Evolutionary conservation across 2,888 invertebrate species (phyloP).

Genomic region (Chouioia cunea): DNA sequence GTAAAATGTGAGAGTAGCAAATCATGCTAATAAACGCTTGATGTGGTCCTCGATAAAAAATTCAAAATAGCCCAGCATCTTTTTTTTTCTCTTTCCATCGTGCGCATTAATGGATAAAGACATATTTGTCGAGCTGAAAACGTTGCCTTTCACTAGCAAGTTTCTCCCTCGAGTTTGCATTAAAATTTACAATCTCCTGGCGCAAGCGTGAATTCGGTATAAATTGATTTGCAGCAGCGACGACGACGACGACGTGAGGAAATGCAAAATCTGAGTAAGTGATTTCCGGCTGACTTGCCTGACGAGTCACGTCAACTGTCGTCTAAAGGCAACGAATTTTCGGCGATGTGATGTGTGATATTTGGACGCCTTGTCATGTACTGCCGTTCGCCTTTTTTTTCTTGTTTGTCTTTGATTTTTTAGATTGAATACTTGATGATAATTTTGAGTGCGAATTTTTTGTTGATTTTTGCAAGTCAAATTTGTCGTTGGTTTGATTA

Average conservation of each 20-base stretch:
- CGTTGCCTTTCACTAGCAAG: not conserved
- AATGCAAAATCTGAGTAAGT: constrained; percentile 60
- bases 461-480: no score
- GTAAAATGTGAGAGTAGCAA: no score
- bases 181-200: constrained; percentile 59
- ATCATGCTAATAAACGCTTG: no score
- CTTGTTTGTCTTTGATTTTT: not conserved
- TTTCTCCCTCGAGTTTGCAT: constrained; percentile 55
- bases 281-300: constrained; percentile 62
- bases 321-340: not conserved
- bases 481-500: no score
- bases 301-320: constrained; percentile 51
- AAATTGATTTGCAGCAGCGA: constrained; percentile 56
- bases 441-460: no score
- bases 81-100: no score
- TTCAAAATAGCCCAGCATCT: not conserved
- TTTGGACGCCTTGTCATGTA: constrained; percentile 1
- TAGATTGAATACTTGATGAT: no score
- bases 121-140: constrained; percentile 26
- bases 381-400: not conserved
- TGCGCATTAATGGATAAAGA: constrained; percentile 16
- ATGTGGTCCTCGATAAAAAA: not conserved
- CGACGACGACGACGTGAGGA: constrained; percentile 31
- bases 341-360: not conserved
- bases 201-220: constrained; percentile 50